Base-by-base conservation (phyloP, 2,797 vertebrate species). In the Xenopus petersii region DNA sequence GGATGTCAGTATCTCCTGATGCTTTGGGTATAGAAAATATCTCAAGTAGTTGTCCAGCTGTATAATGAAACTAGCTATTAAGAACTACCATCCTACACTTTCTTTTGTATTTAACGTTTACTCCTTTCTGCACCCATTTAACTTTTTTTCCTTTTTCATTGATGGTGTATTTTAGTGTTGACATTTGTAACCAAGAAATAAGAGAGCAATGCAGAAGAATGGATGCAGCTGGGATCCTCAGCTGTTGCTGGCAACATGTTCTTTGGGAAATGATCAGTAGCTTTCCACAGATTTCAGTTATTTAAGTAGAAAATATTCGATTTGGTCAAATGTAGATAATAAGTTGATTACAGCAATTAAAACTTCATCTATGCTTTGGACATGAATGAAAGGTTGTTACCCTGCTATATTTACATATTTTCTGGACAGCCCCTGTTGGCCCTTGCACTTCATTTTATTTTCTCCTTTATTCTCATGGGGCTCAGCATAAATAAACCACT, bases 141-240 rank as follows among this genome's bases (percentile, higher is more conserved):
- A 30, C 26, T 5, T 42, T 42, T 6, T 36, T 42, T 42, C 8
- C 8, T 42, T 16, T 56, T 64, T 73, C 54, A 71, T 73, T 78
- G 64, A 73, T 70, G 21, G 49, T 74, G 71, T 79, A 70, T 79
- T 79, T 70, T 79, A 61, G 71, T 79, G 71, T 70, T 79, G 76
- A 79, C 71, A 79, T 79, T 79, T 73, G 26, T 61, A 73, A 62
- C 60, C 46, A 59, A 73, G 62, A 21, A 67, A 67, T 67, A 67
- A 67, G 51, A 67, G 15, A 21, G 9, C 21, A 61, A 55, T n/a
- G 61, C 16, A n/a, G 21, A 74, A 73, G 51, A 74, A 65, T 64
- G 26, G 76, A 54, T 46, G 71, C 71, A 79, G 76, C 76, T 79
- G 76, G 55, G 21, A n/a, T 42, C 26, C 62, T 67, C 76, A 79